Conservation (phyloP, 2,888 invertebrate genomes). For the Tenodera sinensis region DNA sequence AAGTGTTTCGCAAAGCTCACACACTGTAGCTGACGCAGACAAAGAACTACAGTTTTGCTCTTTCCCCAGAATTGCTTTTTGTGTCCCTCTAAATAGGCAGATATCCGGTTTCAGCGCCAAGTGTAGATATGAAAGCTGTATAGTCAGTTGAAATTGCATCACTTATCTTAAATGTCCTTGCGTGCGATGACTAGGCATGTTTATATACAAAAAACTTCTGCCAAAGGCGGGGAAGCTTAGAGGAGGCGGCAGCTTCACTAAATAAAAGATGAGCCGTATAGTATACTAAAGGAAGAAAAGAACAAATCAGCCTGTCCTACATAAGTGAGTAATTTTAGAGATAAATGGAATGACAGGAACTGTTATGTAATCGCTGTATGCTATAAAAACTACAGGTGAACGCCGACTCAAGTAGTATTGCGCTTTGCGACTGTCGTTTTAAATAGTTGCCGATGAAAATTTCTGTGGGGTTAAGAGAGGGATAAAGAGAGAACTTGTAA, state of each 20-base stretch:
- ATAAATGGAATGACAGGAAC: background rate
- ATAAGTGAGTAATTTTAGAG: background rate
- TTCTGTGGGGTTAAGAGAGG: background rate
- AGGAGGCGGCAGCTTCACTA: background rate
- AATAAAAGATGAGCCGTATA: background rate
- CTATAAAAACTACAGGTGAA: background rate
- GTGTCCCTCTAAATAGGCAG: background rate
- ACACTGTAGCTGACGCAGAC: no score
- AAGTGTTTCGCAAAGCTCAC: no score
- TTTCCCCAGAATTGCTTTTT: no score
- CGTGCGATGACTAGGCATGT: background rate
- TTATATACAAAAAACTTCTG: background rate
- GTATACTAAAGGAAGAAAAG: background rate
- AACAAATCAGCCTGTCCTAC: background rate
- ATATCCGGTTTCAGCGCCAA: background rate
- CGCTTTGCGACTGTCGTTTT: background rate
- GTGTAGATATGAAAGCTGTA: background rate
- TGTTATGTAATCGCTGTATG: background rate
- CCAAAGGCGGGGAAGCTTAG: background rate
- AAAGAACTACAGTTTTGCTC: no score
- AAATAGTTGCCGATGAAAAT: conserved; percentile 2
- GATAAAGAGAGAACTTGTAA: background rate
- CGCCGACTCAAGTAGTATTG: background rate
- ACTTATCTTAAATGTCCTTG: background rate
- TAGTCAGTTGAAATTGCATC: background rate